phyloP scores from a whole-genome alignment of 2,888 invertebrate species.

The Rhagophthalmus giganteus region DNA sequence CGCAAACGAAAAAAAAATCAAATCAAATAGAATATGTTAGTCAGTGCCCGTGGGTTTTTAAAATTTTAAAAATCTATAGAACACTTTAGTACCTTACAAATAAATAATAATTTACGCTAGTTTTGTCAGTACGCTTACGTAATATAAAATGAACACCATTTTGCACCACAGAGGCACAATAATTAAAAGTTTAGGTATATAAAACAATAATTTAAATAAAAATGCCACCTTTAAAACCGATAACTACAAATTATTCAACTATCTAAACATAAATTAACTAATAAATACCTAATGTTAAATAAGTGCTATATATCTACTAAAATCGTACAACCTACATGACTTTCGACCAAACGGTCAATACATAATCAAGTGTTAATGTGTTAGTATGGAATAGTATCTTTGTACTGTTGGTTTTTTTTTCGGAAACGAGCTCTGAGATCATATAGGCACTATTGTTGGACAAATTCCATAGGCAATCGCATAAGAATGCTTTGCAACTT shows the following conservation, averaged over 20 bases:
- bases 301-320: conserved; percentile 26
- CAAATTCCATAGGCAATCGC: conserved; percentile 29
- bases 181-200: conserved; percentile 17
- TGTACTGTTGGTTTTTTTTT: conserved; percentile 50
- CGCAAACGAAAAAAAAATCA: background rate
- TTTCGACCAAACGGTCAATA: conserved; percentile 29
- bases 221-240: conserved; percentile 27
- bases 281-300: conserved; percentile 42
- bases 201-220: conserved; percentile 27
- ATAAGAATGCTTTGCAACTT: conserved; percentile 10
- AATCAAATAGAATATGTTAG: background rate
- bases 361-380: conserved; percentile 26
- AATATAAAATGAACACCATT: conserved; percentile 24
- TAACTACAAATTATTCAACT: conserved; percentile 33
- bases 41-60: background rate
- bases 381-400: conserved; percentile 45
- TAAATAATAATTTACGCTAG: conserved; percentile 15
- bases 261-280: conserved; percentile 47
- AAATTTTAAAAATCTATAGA: too few relatives aligned
- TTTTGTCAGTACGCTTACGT: conserved; percentile 20
- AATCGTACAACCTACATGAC: conserved; percentile 35
- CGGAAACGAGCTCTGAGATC: conserved; percentile 46
- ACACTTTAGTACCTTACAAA: conserved; percentile 11
- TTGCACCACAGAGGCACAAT: conserved; percentile 11
- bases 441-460: conserved; percentile 52